These are phyloP conservation scores for Lepisosteus oculatus DNA, from an alignment of 2,113 vertebrate genomes.

Conservation along the genomic window DNA sequence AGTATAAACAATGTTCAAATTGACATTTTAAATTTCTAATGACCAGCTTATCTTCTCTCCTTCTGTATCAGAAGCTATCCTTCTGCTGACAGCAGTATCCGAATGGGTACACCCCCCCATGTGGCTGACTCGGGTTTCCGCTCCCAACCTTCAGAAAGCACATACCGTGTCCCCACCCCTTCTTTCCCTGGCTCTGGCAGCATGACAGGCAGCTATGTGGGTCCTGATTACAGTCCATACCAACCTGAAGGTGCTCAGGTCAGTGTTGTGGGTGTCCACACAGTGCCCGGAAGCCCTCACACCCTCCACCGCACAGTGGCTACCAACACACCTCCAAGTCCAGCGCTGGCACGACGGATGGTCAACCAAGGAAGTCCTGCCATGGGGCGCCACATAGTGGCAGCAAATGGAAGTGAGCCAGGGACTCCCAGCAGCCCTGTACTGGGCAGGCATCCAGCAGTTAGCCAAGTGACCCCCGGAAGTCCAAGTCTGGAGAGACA, in stretches of 20 bases:
- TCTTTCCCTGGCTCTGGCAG: constrained; percentile 54
- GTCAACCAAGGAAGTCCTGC: constrained; percentile 45
- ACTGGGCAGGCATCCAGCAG: constrained; percentile 52
- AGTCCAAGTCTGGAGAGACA: constrained; percentile 84
- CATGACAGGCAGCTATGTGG: constrained; percentile 33
- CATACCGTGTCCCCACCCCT: constrained; percentile 52
- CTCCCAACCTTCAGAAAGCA: constrained; percentile 64
- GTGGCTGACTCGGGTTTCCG: constrained; percentile 70
- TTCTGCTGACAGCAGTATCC: constrained; percentile 64
- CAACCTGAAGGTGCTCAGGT: constrained; percentile 58
- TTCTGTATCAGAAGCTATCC: constrained; percentile 59
- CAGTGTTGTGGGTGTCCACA: constrained; percentile 51
- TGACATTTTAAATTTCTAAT: not conserved
- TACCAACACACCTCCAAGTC: constrained; percentile 66
- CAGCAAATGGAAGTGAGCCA: constrained; percentile 52
- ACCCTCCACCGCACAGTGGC: constrained; percentile 71
- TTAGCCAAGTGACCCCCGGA: constrained; percentile 60
- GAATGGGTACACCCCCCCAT: constrained; percentile 66
- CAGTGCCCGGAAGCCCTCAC: constrained; percentile 71
- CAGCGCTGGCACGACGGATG: constrained; percentile 58
- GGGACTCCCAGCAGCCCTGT: constrained; percentile 48
- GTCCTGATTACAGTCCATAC: constrained; percentile 44
- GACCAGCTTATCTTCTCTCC: constrained; percentile 1
- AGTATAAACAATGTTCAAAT: not conserved
- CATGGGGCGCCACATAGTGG: constrained; percentile 32